Evolutionary conservation across 2,888 invertebrate species (phyloP).

Genomic region (Rhabditophanes sp.): DNA sequence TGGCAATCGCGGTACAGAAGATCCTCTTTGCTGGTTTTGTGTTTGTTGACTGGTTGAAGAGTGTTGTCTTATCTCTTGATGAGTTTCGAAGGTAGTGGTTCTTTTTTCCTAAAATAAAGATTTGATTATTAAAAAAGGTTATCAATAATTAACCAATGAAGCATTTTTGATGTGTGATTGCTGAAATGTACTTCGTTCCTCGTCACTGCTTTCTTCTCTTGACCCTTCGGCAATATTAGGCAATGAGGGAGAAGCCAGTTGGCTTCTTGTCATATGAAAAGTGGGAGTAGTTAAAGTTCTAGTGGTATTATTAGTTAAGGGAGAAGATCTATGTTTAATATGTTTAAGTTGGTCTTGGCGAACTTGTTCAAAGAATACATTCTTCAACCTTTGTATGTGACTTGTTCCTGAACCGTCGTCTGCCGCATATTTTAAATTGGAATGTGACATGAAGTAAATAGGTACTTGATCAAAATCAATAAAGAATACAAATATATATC

Average conservation of each 20-base stretch:
- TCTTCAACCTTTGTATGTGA: too few species aligned
- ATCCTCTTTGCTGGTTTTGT: constrained; percentile 9
- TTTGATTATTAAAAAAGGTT: not conserved
- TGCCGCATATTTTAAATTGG: too few species aligned
- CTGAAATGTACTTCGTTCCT: too few species aligned
- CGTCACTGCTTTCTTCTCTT: constrained; percentile 9
- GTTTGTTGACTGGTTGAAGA: constrained; percentile 3
- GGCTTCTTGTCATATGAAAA: too few species aligned
- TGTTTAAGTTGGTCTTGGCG: constrained; percentile 6
- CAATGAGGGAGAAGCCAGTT: constrained; percentile 16
- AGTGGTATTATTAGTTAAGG: constrained; percentile 3
- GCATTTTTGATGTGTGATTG: constrained; percentile 5
- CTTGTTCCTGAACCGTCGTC: too few species aligned
- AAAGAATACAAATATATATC: too few species aligned
- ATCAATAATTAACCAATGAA: constrained; percentile 2
- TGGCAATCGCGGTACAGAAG: too few species aligned
- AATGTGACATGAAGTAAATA: too few species aligned
- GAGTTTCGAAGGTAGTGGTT: constrained; percentile 13
- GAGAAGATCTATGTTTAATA: constrained; percentile 5
- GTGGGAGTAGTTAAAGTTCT: constrained; percentile 1
- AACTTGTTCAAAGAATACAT: constrained; percentile 5
- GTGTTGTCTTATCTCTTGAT: constrained; percentile 6
- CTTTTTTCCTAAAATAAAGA: constrained; percentile 3
- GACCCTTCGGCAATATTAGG: constrained; percentile 27
- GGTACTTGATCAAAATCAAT: too few species aligned